These are phyloP conservation scores for Notolabrus celidotus DNA, from an alignment of 2,797 vertebrate genomes.

Conservation along the genomic window DNA sequence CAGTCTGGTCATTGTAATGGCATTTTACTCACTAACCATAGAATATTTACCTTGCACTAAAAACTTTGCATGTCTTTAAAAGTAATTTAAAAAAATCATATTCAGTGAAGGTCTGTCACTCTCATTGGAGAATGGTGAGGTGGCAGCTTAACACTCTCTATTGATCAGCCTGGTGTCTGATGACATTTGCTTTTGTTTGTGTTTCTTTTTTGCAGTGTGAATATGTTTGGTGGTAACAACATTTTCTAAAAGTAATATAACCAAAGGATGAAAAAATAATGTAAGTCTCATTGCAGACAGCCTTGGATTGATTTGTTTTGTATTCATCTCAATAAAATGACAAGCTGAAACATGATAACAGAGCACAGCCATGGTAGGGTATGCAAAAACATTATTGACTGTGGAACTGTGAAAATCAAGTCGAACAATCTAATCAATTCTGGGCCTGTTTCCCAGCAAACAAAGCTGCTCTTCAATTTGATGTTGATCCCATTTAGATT, in stretches of 20 bases:
- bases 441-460: conserved; percentile 11
- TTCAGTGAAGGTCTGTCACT: too few species aligned
- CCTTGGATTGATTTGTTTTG: background rate
- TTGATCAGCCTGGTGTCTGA: background rate
- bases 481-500: conserved; percentile 11
- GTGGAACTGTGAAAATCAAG: conserved; percentile 1
- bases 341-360: background rate
- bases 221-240: background rate
- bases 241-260: background rate
- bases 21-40: too few species aligned
- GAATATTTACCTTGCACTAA: too few species aligned
- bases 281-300: background rate
- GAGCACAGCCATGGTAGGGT: background rate
- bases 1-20: too few species aligned
- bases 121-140: too few species aligned
- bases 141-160: background rate
- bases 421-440: conserved; percentile 24
- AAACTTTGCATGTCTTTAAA: too few species aligned
- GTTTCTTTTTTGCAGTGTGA: background rate
- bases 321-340: background rate
- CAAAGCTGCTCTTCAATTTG: conserved; percentile 13
- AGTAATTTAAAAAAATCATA: too few species aligned
- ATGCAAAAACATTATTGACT: conserved; percentile 7
- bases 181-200: conserved; percentile 14
- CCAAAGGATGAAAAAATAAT: background rate